These are phyloP conservation scores for Tubulanus polymorphus DNA, from an alignment of 2,888 invertebrate species.

Conservation along the genomic window DNA sequence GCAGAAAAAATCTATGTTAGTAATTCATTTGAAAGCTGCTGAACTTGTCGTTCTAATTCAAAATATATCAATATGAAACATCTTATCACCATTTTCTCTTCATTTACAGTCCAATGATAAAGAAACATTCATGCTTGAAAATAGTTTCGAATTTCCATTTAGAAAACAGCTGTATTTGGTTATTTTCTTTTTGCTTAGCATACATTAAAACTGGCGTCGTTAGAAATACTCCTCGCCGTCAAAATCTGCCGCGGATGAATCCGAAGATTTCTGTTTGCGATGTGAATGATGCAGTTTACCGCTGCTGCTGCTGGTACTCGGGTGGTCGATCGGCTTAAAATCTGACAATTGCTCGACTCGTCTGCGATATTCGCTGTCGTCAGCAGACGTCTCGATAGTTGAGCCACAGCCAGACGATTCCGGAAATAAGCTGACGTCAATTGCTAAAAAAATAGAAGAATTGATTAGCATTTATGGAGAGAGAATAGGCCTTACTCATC, in stretches of 20 bases:
- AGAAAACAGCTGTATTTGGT: too few relatives aligned
- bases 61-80: too few relatives aligned
- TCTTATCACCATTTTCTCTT: too few relatives aligned
- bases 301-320: slow-evolving; percentile 6
- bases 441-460: slow-evolving; percentile 28
- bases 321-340: slow-evolving; percentile 46
- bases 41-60: too few relatives aligned
- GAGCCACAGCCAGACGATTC: slow-evolving; percentile 31
- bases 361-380: slow-evolving; percentile 40
- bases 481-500: neutral
- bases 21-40: too few relatives aligned
- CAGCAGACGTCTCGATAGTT: slow-evolving; percentile 24
- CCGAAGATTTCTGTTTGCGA: neutral
- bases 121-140: too few relatives aligned
- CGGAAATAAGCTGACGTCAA: slow-evolving; percentile 40
- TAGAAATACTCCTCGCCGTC: neutral
- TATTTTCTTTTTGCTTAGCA: too few relatives aligned
- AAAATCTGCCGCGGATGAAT: neutral
- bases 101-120: too few relatives aligned
- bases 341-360: slow-evolving; percentile 43
- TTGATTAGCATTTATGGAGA: neutral
- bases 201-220: too few relatives aligned
- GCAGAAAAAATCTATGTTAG: too few relatives aligned
- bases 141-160: too few relatives aligned
- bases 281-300: too few relatives aligned